Evolutionary conservation across 2,797 vertebrate genomes (phyloP), one percentile per base, ranked within the genome.

Genomic region (Urophycis tenuis): DNA sequence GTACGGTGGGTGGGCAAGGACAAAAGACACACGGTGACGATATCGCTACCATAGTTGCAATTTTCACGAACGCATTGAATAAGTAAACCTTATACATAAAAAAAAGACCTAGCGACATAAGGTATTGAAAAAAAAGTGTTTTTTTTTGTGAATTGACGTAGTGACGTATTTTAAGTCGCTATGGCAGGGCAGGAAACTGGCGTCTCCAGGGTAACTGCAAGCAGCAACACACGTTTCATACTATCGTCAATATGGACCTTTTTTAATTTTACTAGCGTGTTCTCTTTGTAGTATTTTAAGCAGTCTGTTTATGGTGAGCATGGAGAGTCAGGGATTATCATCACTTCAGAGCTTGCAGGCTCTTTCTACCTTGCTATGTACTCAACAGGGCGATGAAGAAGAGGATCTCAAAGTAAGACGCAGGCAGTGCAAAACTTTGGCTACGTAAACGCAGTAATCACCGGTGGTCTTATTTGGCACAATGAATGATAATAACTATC

Each of bases 291-390:
- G 25, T 67, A 29, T 71, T 33, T 71, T 33, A 71, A 15, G 3
- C 14, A 71, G 32, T 15, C 29, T 71, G 12, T 75, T 22, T 53
- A 29, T 10, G 35, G 1, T 69, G n/a, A 34, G 1, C 74, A 92
- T 92, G 92, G 91, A 91, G 25, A 10, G 3, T 81, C 6, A 78
- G 9, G 85, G 82, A 73, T 53, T 72, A 0, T 88, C 88, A 9
- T 90, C 88, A 0, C 3, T 30, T 1, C 83, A 89, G 72, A 82
- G 32, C 32, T 74, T 93, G 0, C 83, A 82, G 82, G 90, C 90
- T 60, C 87, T 93, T n/a, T 92, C 92, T 69, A 76, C 75, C 15
- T 72, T 93, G 75, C 77, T 93, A 15, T 85, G 87, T 2, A 11
- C 82, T 15, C 79, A 81, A 33, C 79, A 85, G 49, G 79, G 85